Base-by-base conservation (phyloP, 2,797 vertebrate species). In the Bucorvus abyssinicus region DNA sequence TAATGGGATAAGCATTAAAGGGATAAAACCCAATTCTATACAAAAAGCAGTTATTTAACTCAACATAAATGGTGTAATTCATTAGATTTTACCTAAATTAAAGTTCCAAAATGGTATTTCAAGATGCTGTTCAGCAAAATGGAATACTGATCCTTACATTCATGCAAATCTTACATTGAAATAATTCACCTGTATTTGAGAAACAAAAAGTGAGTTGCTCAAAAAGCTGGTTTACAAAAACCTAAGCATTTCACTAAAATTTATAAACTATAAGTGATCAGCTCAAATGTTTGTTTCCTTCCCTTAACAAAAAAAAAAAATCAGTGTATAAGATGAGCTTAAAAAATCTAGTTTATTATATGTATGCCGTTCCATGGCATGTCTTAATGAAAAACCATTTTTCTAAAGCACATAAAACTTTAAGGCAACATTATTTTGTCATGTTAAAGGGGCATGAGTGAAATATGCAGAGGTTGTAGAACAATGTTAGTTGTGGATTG, bases 251-350 rank as follows among this genome's bases (percentile, higher is more conserved):
- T 79, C 0, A 44, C 23, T 20, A 57, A 32, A 0, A 1, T 40
- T 69, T 86, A 30, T 47, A 40, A 71, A 69, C 7, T 36, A 3
- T 40, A 73, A 40, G 8, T 1, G 9, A 63, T 52, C 14, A 59
- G 40, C 27, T 87, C 27, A 87, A 40, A 49, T 70, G 14, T 53
- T 82, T 3, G 6, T 82, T 87, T 34, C 14, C 18, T 69, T 61
- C 19, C 5, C 2, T 49, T 73, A 13, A 34, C 4, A 23, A 12
- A 57, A 44, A 55, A 26, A 36, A 44, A 3, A 12, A 14, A 8
- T 14, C 38, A 45, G 1, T 1, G 0, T 64, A 12, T 4, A 71
- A n/a, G 38, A 55, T 2, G 9, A 79, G 2, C 0, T 6, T 71
- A 70, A 49, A 21, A 59, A 10, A 78, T 61, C 6, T 47, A 61